Conservation (phyloP, 2,797 vertebrate species). For the Silurus lanzhouensis region DNA sequence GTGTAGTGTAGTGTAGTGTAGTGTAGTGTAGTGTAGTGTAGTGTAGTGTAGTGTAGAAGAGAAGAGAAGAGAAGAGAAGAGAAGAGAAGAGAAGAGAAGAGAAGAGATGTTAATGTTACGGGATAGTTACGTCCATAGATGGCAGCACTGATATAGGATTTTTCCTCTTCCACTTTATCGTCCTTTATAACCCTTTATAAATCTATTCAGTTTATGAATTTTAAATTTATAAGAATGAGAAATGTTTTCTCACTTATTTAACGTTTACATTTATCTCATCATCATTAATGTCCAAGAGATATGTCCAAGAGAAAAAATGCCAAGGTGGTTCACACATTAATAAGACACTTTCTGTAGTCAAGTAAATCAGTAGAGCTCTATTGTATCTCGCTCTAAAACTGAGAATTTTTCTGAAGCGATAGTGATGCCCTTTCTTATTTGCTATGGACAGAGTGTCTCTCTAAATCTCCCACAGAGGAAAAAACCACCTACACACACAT, state of each 20-base stretch:
- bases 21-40: background rate
- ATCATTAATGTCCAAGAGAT: too few relatives aligned
- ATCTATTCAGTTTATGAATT: background rate
- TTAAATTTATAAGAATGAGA: too few relatives aligned
- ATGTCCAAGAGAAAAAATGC: background rate
- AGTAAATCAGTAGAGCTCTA: background rate
- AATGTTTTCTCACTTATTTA: too few relatives aligned
- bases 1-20: background rate
- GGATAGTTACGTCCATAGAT: slow-evolving; percentile 70
- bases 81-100: background rate
- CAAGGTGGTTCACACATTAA: background rate
- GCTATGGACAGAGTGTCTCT: background rate
- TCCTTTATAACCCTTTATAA: background rate
- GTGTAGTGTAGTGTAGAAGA: too few relatives aligned
- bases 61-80: background rate
- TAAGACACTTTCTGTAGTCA: background rate
- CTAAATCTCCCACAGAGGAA: slow-evolving; percentile 28
- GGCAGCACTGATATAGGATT: slow-evolving; percentile 75
- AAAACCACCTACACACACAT: slow-evolving; percentile 32
- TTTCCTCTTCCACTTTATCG: background rate
- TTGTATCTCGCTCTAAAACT: background rate
- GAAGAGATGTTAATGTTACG: background rate
- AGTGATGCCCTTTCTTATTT: background rate
- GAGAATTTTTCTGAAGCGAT: background rate
- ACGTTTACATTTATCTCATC: too few relatives aligned